Evolutionary conservation across 1,140 invertebrate species (phyloP).

Genomic region (Neuroterus valhalla): DNA sequence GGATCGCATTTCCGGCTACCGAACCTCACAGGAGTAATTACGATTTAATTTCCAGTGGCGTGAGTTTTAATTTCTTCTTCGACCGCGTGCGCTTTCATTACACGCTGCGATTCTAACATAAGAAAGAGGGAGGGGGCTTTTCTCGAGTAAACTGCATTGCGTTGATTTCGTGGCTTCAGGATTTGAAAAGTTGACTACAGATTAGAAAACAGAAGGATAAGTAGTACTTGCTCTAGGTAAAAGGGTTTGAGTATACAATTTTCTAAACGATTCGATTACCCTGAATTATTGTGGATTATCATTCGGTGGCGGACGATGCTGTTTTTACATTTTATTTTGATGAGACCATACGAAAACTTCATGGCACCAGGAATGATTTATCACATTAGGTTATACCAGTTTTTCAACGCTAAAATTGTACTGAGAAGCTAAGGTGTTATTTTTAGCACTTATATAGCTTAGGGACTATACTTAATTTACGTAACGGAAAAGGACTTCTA

Average conservation of each 20-base stretch:
- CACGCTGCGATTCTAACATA: not conserved
- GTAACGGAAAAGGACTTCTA: no score
- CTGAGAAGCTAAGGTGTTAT: not conserved
- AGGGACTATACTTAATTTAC: no score
- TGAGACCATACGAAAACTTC: not conserved
- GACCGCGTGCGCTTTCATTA: not conserved
- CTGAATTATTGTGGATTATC: not conserved
- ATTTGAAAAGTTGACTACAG: not conserved
- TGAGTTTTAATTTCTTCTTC: not conserved
- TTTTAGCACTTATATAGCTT: not conserved
- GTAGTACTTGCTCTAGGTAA: not conserved
- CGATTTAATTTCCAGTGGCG: conserved; percentile 50
- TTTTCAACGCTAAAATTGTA: not conserved
- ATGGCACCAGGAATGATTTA: conserved; percentile 5
- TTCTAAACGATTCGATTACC: conserved; percentile 2
- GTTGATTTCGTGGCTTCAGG: not conserved
- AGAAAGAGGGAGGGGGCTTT: not conserved
- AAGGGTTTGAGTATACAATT: not conserved
- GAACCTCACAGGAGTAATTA: conserved; percentile 43
- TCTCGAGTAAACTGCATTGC: no score
- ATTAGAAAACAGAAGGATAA: conserved; percentile 1
- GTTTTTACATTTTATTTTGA: not conserved
- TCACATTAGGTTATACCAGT: not conserved
- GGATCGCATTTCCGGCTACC: conserved; percentile 41
- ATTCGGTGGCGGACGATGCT: not conserved